Evolutionary conservation across 2,113 vertebrate genomes (phyloP), one percentile per base, ranked within the genome.

Genomic region (Cathartes aura): DNA sequence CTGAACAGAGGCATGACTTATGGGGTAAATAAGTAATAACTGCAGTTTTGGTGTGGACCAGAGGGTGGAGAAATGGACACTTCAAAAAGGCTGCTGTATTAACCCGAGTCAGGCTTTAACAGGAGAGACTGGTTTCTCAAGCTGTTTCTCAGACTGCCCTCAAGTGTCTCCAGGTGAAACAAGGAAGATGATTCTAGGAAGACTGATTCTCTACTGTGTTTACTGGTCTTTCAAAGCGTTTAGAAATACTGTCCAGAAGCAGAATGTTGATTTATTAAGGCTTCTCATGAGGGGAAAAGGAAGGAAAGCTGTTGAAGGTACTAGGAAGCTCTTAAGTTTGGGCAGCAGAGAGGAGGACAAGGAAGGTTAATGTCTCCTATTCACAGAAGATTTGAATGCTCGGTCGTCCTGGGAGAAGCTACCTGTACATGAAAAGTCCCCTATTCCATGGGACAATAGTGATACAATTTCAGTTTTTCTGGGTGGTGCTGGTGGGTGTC

Each of bases 41-140:
- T 97, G 96, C 78, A 96, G 43, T 93, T 96, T 82, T 82, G 8
- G 1, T 79, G 8, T 71, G 36, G 40, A 48, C 81, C 62, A 82
- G 89, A 60, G 78, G 78, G 81, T 89, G 86, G 84, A 94, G 93
- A 94, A 95, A 38, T 53, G 26, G 17, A 1, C 22, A 16, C 32
- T 91, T 95, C 12, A 36, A 55, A 86, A 81, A 50, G 48, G 34
- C 45, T 76, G 20, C 45, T 92, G 6, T 80, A 20, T 80, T 85
- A 92, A 36, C 26, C 15, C 7, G 6, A 30, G 26, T 60, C 30
- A 45, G 22, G 19, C 60, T 89, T 63, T 58, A 75, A 16, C 81
- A 60, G 53, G 91, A 85, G 82, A 70, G 73, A 68, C 87, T 56
- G 66, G 87, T 82, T 96, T 91, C 71, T 76, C 55, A 32, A 43